Percentiles rank a stretch among this genome's conserved stretches.
Conservation (phyloP, 2,797 vertebrate species). For the Malacoctenus gilli region DNA sequence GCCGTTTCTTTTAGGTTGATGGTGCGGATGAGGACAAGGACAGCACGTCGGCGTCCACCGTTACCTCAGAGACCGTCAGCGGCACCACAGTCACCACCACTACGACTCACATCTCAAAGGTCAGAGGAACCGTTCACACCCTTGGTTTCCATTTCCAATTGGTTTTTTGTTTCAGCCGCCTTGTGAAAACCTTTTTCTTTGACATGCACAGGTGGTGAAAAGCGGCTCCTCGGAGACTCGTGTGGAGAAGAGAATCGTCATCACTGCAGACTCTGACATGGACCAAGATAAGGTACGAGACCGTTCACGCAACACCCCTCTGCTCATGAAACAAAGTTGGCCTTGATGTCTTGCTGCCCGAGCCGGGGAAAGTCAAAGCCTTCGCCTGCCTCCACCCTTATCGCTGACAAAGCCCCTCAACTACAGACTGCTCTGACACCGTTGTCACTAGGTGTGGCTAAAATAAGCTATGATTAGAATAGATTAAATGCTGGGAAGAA, state of each 20-base stretch:
- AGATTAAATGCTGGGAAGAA: too few species aligned
- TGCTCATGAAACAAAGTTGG: too few species aligned
- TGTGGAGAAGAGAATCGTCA: conserved; percentile 95
- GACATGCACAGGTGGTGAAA: conserved; percentile 88
- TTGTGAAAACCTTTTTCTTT: neutral
- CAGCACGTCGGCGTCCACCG: conserved; percentile 81
- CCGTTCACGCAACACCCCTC: too few species aligned
- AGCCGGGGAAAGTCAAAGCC: too few species aligned
- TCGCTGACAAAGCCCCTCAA: too few species aligned
- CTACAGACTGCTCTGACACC: too few species aligned
- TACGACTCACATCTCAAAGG: conserved; percentile 95
- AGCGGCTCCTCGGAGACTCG: conserved; percentile 90
- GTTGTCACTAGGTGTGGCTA: too few species aligned
- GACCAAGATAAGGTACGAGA: conserved; percentile 92
- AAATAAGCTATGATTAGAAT: too few species aligned
- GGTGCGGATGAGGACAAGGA: conserved; percentile 85
- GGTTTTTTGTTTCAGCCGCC: neutral
- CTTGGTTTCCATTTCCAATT: neutral
- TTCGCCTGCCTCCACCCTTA: too few species aligned
- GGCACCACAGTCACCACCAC: conserved; percentile 85
- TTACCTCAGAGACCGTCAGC: conserved; percentile 86
- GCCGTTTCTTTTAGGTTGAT: conserved; percentile 68
- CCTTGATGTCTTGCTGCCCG: too few species aligned
- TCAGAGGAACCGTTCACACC: conserved; percentile 38
- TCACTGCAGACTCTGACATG: conserved; percentile 89